A percentile compares a stretch with the other conserved stretches of the same genome.
phyloP scores from a whole-genome alignment of 1,140 invertebrate species.

The Achroia grisella region DNA sequence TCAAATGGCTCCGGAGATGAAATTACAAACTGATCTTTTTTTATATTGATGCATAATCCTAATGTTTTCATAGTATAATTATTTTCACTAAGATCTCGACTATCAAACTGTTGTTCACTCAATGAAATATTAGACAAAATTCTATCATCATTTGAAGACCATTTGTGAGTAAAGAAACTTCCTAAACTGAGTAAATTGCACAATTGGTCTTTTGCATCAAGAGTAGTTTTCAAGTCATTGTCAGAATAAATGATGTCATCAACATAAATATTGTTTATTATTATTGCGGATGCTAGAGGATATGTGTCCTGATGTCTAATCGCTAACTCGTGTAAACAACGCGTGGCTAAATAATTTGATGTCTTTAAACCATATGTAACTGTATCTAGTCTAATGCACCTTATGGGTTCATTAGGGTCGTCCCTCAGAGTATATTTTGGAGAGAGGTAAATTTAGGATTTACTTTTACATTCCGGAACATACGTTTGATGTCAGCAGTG shows the following conservation, averaged over 20 bases:
- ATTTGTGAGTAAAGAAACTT: no score
- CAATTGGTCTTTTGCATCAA: background rate
- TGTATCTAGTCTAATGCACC: conserved; percentile 9
- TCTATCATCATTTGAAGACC: no score
- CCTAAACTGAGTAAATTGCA: background rate
- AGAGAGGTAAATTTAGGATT: conserved; percentile 3
- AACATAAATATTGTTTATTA: background rate
- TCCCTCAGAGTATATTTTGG: conserved; percentile 13
- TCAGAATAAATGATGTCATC: background rate
- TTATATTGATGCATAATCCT: no score
- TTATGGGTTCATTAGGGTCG: background rate
- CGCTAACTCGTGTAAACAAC: conserved; percentile 6
- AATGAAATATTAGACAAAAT: no score
- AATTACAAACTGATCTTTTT: no score
- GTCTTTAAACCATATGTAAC: conserved; percentile 15
- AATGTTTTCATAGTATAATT: no score
- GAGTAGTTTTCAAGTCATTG: background rate
- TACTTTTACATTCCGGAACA: conserved; percentile 12
- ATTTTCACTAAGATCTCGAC: no score
- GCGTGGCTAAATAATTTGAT: conserved; percentile 11
- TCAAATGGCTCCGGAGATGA: no score
- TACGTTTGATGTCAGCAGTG: conserved; percentile 10
- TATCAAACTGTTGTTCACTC: no score
- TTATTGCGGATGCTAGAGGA: background rate
- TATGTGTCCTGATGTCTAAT: background rate